Percentiles rank a stretch among this genome's conserved stretches.
Conservation (phyloP, 2,797 vertebrate genomes). For the Xerus rutilus region DNA sequence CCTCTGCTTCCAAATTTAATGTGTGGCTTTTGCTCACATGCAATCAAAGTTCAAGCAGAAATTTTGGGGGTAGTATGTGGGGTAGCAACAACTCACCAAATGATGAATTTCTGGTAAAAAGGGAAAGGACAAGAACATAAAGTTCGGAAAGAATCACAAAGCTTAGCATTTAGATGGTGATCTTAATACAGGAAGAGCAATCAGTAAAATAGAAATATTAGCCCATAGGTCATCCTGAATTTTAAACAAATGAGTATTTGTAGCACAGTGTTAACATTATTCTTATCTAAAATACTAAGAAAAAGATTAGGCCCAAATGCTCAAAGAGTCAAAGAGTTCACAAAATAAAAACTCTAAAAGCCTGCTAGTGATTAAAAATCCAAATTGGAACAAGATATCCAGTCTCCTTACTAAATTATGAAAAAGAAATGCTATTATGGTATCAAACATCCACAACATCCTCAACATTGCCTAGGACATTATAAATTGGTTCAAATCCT, state of each 20-base stretch:
- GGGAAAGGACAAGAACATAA: not conserved
- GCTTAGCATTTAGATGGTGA: not conserved
- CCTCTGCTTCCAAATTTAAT: not conserved
- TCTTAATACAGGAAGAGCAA: not conserved
- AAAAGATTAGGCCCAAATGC: not conserved
- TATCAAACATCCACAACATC: not conserved
- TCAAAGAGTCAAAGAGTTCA: not conserved
- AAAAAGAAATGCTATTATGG: not conserved
- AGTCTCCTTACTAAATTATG: not conserved
- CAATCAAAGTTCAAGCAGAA: not conserved
- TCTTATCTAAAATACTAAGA: not conserved
- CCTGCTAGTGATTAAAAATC: not conserved
- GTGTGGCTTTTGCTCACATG: not conserved
- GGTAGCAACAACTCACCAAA: not conserved
- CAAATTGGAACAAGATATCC: not conserved
- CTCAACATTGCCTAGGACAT: not conserved
- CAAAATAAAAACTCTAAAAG: slow-evolving; percentile 13
- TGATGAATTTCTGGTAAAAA: not conserved
- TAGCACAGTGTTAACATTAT: not conserved
- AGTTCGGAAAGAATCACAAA: not conserved
- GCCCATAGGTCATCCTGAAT: not conserved
- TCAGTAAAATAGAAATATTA: not conserved
- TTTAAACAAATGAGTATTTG: not conserved
- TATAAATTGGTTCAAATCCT: not conserved
- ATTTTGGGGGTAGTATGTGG: no score